phyloP scores from a whole-genome alignment of 1,140 invertebrate genomes.

The Trissolcus basalis region DNA sequence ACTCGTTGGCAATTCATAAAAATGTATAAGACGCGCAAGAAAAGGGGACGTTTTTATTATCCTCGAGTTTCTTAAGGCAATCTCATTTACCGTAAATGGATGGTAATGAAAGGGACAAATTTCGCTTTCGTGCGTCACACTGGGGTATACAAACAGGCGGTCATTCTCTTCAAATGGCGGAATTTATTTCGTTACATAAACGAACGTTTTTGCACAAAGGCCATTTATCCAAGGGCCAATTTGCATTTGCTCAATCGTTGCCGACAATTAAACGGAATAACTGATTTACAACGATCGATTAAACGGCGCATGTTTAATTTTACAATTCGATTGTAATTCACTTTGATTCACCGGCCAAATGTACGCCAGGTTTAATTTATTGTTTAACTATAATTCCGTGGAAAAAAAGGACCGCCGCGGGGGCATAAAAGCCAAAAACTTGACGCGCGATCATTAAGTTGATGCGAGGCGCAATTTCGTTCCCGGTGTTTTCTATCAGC shows the following conservation, averaged over 20 bases:
- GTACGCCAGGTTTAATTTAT: slow-evolving; percentile 12
- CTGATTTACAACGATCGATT: slow-evolving; percentile 14
- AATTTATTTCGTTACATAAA: slow-evolving; percentile 2
- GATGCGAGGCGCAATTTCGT: slow-evolving; percentile 28
- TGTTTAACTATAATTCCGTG: slow-evolving; percentile 17
- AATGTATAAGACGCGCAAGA: not conserved
- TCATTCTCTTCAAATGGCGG: not conserved
- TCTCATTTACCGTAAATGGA: not conserved
- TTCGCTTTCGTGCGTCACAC: not conserved
- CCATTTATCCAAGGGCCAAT: not conserved
- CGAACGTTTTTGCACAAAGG: not conserved
- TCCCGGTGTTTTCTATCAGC: slow-evolving; percentile 17
- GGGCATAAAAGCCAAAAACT: slow-evolving; percentile 5
- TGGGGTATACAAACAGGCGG: not conserved
- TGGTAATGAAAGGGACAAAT: slow-evolving; percentile 1
- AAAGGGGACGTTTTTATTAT: slow-evolving; percentile 4
- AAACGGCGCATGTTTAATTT: slow-evolving; percentile 26
- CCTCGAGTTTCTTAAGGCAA: not conserved
- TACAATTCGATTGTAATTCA: slow-evolving; percentile 25
- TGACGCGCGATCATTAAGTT: slow-evolving; percentile 26
- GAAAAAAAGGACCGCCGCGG: not conserved
- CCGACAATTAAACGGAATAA: slow-evolving; percentile 13
- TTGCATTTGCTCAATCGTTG: slow-evolving; percentile 1
- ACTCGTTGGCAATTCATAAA: slow-evolving; percentile 3
- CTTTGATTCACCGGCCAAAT: slow-evolving; percentile 1